Evolutionary conservation across 2,797 vertebrate genomes (phyloP), one percentile per base, ranked within the genome.

Genomic region (Hyperoplus lanceolatus): DNA sequence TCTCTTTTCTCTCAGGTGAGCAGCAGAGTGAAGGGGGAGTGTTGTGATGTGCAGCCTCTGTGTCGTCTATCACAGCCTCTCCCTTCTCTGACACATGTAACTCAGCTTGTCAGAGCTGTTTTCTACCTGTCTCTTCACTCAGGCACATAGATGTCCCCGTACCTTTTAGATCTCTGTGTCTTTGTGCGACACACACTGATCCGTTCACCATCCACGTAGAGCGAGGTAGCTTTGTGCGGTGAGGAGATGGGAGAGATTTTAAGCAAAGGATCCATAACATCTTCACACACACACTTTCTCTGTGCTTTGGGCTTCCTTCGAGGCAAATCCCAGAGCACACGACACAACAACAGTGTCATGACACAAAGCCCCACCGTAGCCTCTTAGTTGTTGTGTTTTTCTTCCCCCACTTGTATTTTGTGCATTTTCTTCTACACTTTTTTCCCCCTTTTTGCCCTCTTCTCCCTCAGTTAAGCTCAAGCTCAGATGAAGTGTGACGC

Each of bases 101-200:
- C 92, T 94, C 89, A 81, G 85, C 90, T 83, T 86, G 90, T 90
- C 90, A 88, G 83, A 63, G 86, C 78, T 74, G 86, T 84, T 87
- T 90, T 88, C 87, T 73, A 73, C 80, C 80, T 63, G 86, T 81
- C 83, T 88, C 78, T 42, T 64, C 67, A 69, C 79, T 89, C 73
- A 82, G 81, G 72, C 76, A 69, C 77, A 64, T 51, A 63, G 56
- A 78, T 55, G 82, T 84, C 76, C 87, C 70, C 66, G 82, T 51
- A 64, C 80, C 83, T 84, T 75, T 84, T 80, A 86, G 86, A 77
- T 70, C 43, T 1, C 62, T 1, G 70, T 43, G 64, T 76, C 79
- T 90, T 80, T 77, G 64, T 67, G 79, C 73, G 14, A 73, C 75
- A 74, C 75, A 74, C 78, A 72, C 83, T 57, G 80, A 86, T 87